Percentiles rank a stretch among this genome's conserved stretches.
Conservation (phyloP, 1,140 invertebrate genomes). For the Megathymus violae region DNA sequence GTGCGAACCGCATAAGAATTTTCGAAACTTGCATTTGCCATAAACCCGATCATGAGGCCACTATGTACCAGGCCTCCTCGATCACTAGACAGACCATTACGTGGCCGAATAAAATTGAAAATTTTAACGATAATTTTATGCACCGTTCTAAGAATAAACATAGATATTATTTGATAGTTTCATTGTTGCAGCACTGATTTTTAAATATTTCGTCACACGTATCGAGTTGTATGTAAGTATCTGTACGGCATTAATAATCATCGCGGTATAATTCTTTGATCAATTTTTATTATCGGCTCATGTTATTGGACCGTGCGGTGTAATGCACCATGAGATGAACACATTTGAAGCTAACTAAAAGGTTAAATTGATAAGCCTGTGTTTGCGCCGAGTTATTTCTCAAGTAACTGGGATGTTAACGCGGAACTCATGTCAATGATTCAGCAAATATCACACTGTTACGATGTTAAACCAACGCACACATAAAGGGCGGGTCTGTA, state of each 20-base stretch:
- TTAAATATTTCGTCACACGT: background rate
- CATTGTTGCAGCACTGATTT: background rate
- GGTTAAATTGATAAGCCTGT: slow-evolving; percentile 5
- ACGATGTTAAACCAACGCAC: slow-evolving; percentile 34
- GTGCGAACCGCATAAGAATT: too few species aligned
- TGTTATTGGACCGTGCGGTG: background rate
- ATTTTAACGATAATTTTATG: too few species aligned
- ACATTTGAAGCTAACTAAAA: slow-evolving; percentile 10
- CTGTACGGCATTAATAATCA: background rate
- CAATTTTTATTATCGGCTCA: background rate
- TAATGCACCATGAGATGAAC: background rate
- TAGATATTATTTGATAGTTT: too few species aligned
- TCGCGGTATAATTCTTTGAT: background rate
- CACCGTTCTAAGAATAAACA: slow-evolving; percentile 1
- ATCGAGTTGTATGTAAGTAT: background rate
- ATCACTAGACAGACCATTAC: too few species aligned
- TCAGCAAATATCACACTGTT: slow-evolving; percentile 34
- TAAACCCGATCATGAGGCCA: too few species aligned
- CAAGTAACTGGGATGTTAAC: slow-evolving; percentile 36
- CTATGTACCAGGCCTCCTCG: too few species aligned
- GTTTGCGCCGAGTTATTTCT: background rate
- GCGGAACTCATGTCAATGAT: slow-evolving; percentile 37
- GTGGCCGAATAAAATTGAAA: too few species aligned
- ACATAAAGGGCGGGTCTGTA: slow-evolving; percentile 44
- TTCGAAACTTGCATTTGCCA: too few species aligned